Evolutionary conservation across 2,888 invertebrate genomes (phyloP).

Genomic region (Tyria jacobaeae): DNA sequence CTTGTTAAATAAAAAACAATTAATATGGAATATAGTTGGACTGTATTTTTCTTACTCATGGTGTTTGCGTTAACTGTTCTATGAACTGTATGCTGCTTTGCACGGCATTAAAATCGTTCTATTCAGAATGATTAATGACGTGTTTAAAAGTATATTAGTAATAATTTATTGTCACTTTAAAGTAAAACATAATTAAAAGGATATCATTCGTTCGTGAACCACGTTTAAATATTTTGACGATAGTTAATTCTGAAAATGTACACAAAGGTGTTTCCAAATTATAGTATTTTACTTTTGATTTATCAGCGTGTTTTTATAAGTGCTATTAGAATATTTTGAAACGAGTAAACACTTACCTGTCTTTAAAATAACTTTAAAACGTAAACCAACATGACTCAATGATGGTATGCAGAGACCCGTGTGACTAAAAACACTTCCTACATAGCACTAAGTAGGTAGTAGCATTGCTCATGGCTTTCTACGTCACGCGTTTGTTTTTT

Average conservation of each 20-base stretch:
- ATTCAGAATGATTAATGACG: background rate
- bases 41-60: conserved; percentile 5
- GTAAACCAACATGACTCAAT: too few species aligned
- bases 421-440: too few species aligned
- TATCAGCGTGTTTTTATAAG: background rate
- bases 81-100: background rate
- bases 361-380: too few species aligned
- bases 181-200: background rate
- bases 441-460: too few species aligned
- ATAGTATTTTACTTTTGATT: background rate
- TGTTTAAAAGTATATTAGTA: background rate
- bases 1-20: conserved; percentile 13
- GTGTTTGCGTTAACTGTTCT: conserved; percentile 8
- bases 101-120: background rate
- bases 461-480: too few species aligned
- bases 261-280: background rate
- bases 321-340: background rate
- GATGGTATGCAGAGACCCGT: too few species aligned
- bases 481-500: too few species aligned
- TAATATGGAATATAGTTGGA: conserved; percentile 6
- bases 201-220: background rate
- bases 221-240: background rate
- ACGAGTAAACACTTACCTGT: too few species aligned
- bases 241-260: background rate
- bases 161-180: background rate